Conservation (phyloP, 2,113 vertebrate species). For the Gobio gobio region DNA sequence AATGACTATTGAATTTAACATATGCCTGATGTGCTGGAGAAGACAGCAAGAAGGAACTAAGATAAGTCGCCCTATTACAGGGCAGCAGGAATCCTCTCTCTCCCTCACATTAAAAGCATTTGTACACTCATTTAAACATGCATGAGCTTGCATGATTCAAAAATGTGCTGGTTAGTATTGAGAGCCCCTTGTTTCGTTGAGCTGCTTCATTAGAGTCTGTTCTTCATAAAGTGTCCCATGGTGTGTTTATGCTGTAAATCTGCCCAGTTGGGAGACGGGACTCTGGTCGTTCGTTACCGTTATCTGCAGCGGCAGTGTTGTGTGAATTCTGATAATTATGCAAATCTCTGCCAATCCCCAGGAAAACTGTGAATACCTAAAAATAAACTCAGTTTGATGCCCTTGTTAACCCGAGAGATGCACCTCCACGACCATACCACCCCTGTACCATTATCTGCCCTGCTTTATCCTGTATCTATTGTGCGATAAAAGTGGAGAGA, state of each 20-base stretch:
- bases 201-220: background rate
- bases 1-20: background rate
- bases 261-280: background rate
- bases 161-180: background rate
- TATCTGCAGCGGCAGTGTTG: slow-evolving; percentile 10
- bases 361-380: background rate
- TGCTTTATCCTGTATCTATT: slow-evolving; percentile 12
- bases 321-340: slow-evolving; percentile 40
- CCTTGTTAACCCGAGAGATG: slow-evolving; percentile 15
- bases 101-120: background rate
- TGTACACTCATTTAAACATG: background rate
- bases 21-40: background rate
- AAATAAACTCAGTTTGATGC: background rate
- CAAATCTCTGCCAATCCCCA: slow-evolving; percentile 28
- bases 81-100: background rate
- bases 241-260: slow-evolving; percentile 18
- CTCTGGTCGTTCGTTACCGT: background rate
- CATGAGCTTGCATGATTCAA: background rate
- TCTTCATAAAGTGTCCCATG: background rate
- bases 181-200: background rate
- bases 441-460: background rate
- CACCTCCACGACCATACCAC: background rate
- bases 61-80: slow-evolving; percentile 11
- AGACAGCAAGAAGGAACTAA: background rate
- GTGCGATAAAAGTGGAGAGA: slow-evolving; percentile 32